phyloP scores from a whole-genome alignment of 2,888 invertebrate genomes.

The Troides oblongomaculatus region DNA sequence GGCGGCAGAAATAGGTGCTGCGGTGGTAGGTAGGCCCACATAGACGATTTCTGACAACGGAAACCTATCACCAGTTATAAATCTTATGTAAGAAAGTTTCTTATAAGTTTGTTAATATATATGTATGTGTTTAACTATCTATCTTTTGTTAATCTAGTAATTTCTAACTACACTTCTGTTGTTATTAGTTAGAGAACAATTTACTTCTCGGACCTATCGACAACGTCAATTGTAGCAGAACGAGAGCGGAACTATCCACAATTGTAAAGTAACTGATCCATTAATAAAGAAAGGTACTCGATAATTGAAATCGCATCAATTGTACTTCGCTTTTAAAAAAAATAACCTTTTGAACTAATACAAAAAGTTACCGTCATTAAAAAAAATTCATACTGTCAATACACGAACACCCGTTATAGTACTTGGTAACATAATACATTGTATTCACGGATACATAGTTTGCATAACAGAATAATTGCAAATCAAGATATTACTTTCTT shows the following conservation, averaged over 20 bases:
- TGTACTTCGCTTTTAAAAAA: conserved; percentile 21
- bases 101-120: too few species aligned
- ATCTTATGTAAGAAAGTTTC: too few species aligned
- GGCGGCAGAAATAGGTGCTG: too few species aligned
- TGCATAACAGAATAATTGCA: too few species aligned
- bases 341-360: conserved; percentile 7
- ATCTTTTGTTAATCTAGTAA: neutral
- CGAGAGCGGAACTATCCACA: conserved; percentile 20
- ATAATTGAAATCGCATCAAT: conserved; percentile 26
- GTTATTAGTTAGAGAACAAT: neutral
- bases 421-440: too few species aligned
- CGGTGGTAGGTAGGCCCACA: too few species aligned
- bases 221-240: conserved; percentile 7
- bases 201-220: neutral
- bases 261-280: conserved; percentile 20
- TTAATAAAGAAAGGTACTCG: conserved; percentile 21
- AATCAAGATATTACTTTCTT: too few species aligned
- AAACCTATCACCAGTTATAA: too few species aligned
- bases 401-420: neutral
- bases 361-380: neutral
- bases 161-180: neutral
- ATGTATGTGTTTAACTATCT: too few species aligned
- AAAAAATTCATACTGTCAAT: neutral
- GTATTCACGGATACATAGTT: too few species aligned
- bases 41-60: too few species aligned